Percentiles rank a stretch among this genome's conserved stretches.
These are phyloP conservation scores for Tetheella fluctuosa DNA, from an alignment of 2,888 invertebrate species.

Conservation along the genomic window DNA sequence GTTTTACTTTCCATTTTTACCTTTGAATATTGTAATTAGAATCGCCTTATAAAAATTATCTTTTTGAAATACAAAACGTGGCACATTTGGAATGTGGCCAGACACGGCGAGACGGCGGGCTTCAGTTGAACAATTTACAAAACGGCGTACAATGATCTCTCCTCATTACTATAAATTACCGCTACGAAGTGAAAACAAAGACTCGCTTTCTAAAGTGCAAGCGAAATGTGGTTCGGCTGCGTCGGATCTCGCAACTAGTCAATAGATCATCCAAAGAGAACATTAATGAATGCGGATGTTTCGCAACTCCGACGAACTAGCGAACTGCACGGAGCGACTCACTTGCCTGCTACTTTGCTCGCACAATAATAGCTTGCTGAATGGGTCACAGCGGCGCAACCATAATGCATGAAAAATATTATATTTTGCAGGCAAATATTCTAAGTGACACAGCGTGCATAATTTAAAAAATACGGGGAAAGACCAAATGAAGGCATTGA, in stretches of 20 bases:
- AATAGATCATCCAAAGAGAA: constrained; percentile 60
- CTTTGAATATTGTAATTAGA: constrained; percentile 31
- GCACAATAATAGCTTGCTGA: constrained; percentile 9
- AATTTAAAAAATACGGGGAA: not conserved
- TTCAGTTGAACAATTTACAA: constrained; percentile 66
- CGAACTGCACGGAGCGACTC: constrained; percentile 4
- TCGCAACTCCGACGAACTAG: constrained; percentile 38
- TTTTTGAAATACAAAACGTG: constrained; percentile 45
- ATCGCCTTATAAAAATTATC: constrained; percentile 22
- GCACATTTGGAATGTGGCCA: constrained; percentile 61
- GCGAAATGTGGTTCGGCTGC: constrained; percentile 62
- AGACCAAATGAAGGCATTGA: not conserved
- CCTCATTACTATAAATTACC: constrained; percentile 74
- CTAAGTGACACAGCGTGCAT: not conserved
- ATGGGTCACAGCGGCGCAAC: not conserved
- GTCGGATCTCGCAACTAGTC: constrained; percentile 42
- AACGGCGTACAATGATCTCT: constrained; percentile 73
- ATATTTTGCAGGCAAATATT: not conserved
- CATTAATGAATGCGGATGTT: constrained; percentile 68
- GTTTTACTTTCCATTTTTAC: constrained; percentile 46
- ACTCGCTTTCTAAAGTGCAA: constrained; percentile 76
- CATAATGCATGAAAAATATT: not conserved
- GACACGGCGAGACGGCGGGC: constrained; percentile 47
- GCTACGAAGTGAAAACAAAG: constrained; percentile 77
- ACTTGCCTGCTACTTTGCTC: not conserved